Evolutionary conservation across 2,888 invertebrate species (phyloP), one percentile per base, ranked within the genome.

Genomic region (Galeruca laticollis): DNA sequence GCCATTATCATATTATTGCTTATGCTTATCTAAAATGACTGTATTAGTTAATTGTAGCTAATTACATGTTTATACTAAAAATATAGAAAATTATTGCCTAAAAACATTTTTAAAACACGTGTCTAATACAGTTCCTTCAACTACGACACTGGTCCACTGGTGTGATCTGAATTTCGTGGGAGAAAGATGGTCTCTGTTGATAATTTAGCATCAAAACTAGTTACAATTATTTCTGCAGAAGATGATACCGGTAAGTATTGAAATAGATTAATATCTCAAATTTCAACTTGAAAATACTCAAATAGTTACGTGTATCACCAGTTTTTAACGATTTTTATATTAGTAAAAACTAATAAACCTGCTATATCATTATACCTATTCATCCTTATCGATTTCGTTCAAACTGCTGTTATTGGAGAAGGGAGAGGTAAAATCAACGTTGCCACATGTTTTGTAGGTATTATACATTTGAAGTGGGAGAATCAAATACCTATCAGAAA

Each of bases 121-220:
- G 3, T 26, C 3, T 26, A 26, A 47, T 1, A 5, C 15, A 6
- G n/a, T 35, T 10, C 56, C 33, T 11, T 18, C 15, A 54, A 54
- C 43, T 57, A 57, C 64, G 18, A 26, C 64, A 65, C 64, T 65
- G 64, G 54, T 40, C 15, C 64, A 65, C 64, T 65, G 64, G 54
- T 40, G 40, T n/a, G n/a, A 18, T 10, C 26, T 31, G 56, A 31
- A 31, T 56, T 56, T 56, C 15, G 18, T n/a, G 13, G 56, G 10
- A 52, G 52, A 37, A 40, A 35, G 40, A 85, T 84, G 84, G 83
- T 84, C 78, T 81, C 81, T 15, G 79, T 84, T 49, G 84, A 88
- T 82, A 90, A 90, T 81, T 86, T 90, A 74, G 89, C 89, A 54
- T 87, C 88, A 9, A 89, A 89, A 83, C 84, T 90, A 75, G 89